Conservation (phyloP, 2,888 invertebrate genomes). For the Drosophila suboccidentalis region DNA sequence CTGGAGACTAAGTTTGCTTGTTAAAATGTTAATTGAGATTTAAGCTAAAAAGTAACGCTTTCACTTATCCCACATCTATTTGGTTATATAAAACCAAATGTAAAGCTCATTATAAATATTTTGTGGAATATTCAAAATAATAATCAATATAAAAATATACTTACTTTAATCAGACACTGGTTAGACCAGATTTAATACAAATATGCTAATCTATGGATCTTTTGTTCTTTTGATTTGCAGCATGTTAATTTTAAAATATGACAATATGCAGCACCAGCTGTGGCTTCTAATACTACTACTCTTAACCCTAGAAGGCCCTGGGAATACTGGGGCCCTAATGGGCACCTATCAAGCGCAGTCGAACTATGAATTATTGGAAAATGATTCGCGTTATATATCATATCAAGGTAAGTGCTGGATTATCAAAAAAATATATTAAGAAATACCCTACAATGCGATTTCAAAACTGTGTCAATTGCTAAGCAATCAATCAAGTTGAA, state of each 20-base stretch:
- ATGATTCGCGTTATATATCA: conserved; percentile 85
- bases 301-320: conserved; percentile 45
- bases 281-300: conserved; percentile 51
- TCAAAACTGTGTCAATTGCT: conserved; percentile 69
- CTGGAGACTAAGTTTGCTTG: conserved; percentile 1
- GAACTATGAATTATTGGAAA: conserved; percentile 79
- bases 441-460: conserved; percentile 5
- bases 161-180: conserved; percentile 4
- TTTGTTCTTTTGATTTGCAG: conserved; percentile 54
- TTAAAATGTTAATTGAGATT: neutral
- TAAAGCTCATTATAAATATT: neutral
- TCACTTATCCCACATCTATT: conserved; percentile 30
- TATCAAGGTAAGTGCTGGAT: conserved; percentile 83
- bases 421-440: conserved; percentile 56
- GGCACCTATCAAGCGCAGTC: conserved; percentile 56
- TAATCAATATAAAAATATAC: neutral
- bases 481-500: conserved; percentile 67
- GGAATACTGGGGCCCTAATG: conserved; percentile 27
- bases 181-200: conserved; percentile 23
- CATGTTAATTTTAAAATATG: conserved; percentile 73
- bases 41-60: conserved; percentile 33
- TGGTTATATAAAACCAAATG: conserved; percentile 5
- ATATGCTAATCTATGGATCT: conserved; percentile 31
- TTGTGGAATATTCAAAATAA: neutral
- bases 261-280: conserved; percentile 64